These are phyloP conservation scores for Drymonia ruficornis DNA, from an alignment of 2,888 invertebrate species.

Conservation along the genomic window DNA sequence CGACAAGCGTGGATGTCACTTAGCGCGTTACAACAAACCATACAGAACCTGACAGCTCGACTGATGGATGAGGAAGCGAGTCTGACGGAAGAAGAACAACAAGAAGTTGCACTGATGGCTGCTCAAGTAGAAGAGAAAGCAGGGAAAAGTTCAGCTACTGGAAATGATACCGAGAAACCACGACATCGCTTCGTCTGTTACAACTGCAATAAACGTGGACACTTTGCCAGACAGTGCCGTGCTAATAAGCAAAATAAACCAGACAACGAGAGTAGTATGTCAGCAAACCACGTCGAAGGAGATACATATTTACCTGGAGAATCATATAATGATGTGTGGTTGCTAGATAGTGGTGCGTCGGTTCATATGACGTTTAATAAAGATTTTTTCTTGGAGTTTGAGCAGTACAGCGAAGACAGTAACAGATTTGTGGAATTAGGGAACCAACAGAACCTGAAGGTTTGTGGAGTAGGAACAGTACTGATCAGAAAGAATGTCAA, in stretches of 20 bases:
- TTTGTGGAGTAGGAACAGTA: slow-evolving; percentile 31
- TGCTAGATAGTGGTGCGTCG: slow-evolving; percentile 40
- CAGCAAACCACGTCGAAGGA: slow-evolving; percentile 27
- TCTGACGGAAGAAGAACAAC: background rate
- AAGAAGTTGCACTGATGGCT: background rate
- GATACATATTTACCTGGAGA: slow-evolving; percentile 5
- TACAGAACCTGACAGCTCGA: slow-evolving; percentile 32
- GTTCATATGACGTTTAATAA: slow-evolving; percentile 32
- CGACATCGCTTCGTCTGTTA: slow-evolving; percentile 39
- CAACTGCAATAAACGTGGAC: slow-evolving; percentile 35
- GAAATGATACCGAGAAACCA: slow-evolving; percentile 12
- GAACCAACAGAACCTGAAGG: slow-evolving; percentile 31
- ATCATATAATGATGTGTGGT: slow-evolving; percentile 22
- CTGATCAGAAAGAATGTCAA: slow-evolving; percentile 34
- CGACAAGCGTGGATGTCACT: slow-evolving; percentile 40
- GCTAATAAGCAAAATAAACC: slow-evolving; percentile 15
- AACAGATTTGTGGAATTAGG: slow-evolving; percentile 31
- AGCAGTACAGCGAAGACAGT: slow-evolving; percentile 12
- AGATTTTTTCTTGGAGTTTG: slow-evolving; percentile 26
- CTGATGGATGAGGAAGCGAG: slow-evolving; percentile 36
- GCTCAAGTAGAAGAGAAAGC: background rate
- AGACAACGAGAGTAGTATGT: slow-evolving; percentile 19
- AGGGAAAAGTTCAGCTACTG: background rate
- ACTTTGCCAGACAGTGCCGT: slow-evolving; percentile 38
- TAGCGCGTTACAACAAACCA: slow-evolving; percentile 23